Base-by-base conservation (phyloP, 1,140 invertebrate species). In the Bombus confusus region DNA sequence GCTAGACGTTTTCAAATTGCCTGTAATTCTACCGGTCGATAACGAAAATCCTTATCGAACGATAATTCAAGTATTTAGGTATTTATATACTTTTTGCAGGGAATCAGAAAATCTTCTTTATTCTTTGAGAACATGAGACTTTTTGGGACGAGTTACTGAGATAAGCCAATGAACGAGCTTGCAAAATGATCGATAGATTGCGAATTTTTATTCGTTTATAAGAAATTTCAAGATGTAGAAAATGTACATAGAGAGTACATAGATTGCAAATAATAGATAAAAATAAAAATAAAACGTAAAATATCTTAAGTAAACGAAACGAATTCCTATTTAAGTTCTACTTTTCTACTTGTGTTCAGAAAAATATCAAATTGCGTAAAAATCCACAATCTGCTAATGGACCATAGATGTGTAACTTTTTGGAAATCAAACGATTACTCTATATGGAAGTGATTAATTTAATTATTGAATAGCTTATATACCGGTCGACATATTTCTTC, bases 31-130 rank as follows among this genome's bases (percentile, higher is more conserved):
- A 6, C 3, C 22, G 73, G 28, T 28, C 1, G 73, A 75, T 75
- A 57, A 37, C 47, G 73, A 15, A 37, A 57, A 75, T 57, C 31
- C 43, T n/a, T 62, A 62, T 62, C 59, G 12, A 13, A 52, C 18
- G 47, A 52, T 22, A 52, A n/a, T 62, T 62, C 3, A 13, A 62
- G 59, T 13, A n/a, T 39, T n/a, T 25, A n/a, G 37, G 39, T 5
- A 12, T 37, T 10, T 15, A 28, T 41, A n/a, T n/a, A n/a, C n/a
- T 8, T 52, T 52, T 2, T 0, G 0, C 5, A 1, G 0, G 5
- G 1, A 12, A 10, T 12, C 12, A n/a, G 12, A 41, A 18, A 18
- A 22, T 34, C 8, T 34, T 34, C 4, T 18, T 31, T 5, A 13
- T 66, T 31, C 31, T 8, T 31, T 1, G 64, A 15, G 34, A 64